Conservation (phyloP, 2,797 vertebrate genomes). For the Fundulus diaphanus region DNA sequence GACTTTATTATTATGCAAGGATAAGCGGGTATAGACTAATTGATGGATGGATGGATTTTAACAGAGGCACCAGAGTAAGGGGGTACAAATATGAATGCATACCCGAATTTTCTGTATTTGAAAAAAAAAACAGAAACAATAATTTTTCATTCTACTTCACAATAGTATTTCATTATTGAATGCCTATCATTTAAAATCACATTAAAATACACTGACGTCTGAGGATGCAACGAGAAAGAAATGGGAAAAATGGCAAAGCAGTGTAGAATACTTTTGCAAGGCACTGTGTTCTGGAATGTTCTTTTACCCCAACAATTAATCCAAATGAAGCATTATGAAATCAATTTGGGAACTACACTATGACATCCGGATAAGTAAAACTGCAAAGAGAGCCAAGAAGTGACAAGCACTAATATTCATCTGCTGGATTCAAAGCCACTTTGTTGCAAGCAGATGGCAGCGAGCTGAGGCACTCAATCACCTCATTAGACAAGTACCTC, state of each 20-base stretch:
- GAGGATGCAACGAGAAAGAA: neutral
- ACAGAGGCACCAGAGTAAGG: neutral
- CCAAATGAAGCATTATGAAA: neutral
- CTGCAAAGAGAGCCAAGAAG: conserved; percentile 18
- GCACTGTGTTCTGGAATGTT: neutral
- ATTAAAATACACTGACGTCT: too few relatives aligned
- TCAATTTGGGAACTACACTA: neutral
- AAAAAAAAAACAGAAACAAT: too few relatives aligned
- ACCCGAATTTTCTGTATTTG: too few relatives aligned
- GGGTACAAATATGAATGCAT: neutral
- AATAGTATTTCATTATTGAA: too few relatives aligned
- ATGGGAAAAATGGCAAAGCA: neutral
- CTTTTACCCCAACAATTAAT: neutral
- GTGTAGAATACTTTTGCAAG: neutral
- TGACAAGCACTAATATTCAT: conserved; percentile 43
- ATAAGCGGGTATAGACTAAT: too few relatives aligned
- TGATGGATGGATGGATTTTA: neutral
- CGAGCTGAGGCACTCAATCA: conserved; percentile 65
- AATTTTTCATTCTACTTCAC: too few relatives aligned
- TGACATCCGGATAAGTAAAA: conserved; percentile 2
- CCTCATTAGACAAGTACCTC: conserved; percentile 69
- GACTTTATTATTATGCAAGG: too few relatives aligned
- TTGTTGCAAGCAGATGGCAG: conserved; percentile 64
- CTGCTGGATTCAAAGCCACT: conserved; percentile 51
- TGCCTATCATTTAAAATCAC: too few relatives aligned